Percentiles rank a stretch among this genome's conserved stretches.
These are phyloP conservation scores for Parnassius glacialis DNA, from an alignment of 2,888 invertebrate genomes.

Conservation along the genomic window DNA sequence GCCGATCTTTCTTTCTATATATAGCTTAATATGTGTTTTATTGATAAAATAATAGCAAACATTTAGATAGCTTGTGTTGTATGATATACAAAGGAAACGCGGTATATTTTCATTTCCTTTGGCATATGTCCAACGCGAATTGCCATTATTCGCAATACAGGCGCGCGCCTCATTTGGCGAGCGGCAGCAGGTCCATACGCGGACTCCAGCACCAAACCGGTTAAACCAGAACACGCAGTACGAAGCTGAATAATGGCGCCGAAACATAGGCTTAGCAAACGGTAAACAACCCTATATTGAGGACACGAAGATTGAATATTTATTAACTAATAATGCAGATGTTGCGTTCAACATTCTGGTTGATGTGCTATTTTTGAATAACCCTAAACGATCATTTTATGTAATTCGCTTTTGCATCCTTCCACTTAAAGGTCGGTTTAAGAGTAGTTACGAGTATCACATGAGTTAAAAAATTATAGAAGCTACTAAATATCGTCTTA, in stretches of 20 bases:
- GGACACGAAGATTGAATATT: constrained; percentile 46
- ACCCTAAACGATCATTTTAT: constrained; percentile 44
- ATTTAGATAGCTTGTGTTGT: not conserved
- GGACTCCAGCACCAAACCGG: constrained; percentile 70
- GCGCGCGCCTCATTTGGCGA: constrained; percentile 70
- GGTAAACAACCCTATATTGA: constrained; percentile 47
- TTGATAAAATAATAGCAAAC: not conserved
- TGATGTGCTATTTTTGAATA: constrained; percentile 58
- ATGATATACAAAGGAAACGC: constrained; percentile 28
- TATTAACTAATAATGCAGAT: constrained; percentile 34
- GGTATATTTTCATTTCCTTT: constrained; percentile 36
- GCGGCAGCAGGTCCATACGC: constrained; percentile 73
- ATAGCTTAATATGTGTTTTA: too few species aligned
- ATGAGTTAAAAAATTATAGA: too few species aligned
- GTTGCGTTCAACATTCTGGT: constrained; percentile 42
- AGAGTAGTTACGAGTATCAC: not conserved
- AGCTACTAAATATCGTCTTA: too few species aligned
- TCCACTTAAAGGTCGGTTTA: constrained; percentile 15
- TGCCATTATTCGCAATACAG: constrained; percentile 60
- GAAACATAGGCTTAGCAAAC: constrained; percentile 35
- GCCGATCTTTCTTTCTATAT: too few species aligned
- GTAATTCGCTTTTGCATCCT: constrained; percentile 33
- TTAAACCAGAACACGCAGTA: constrained; percentile 71
- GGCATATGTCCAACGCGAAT: constrained; percentile 44
- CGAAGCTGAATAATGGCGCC: constrained; percentile 63